phyloP scores from a whole-genome alignment of 2,113 vertebrate genomes.

The Puma concolor region DNA sequence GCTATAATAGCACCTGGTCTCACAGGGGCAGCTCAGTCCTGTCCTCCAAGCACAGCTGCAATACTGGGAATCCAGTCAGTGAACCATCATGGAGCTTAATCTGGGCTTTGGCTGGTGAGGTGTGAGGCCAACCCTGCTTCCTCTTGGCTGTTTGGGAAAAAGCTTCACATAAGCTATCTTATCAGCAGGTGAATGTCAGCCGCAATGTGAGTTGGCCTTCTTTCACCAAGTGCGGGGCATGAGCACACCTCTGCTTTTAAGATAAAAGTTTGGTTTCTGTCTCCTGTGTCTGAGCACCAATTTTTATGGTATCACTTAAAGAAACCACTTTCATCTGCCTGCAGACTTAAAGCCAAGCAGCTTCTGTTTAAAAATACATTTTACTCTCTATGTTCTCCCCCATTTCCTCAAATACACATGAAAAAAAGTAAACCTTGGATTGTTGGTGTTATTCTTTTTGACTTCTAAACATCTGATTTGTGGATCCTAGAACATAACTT shows the following conservation, averaged over 20 bases:
- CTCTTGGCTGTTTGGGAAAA: neutral
- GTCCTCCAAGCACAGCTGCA: neutral
- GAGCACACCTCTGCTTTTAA: neutral
- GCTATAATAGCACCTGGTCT: neutral
- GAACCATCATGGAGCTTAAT: neutral
- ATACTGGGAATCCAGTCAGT: neutral
- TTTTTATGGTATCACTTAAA: neutral
- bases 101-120: neutral
- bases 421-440: neutral
- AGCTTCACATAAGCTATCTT: neutral
- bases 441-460: neutral
- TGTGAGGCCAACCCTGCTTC: neutral
- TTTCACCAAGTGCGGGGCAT: neutral
- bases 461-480: neutral
- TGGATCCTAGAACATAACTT: neutral
- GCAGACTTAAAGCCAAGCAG: neutral
- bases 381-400: neutral
- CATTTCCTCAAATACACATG: neutral
- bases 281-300: neutral
- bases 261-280: neutral
- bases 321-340: neutral
- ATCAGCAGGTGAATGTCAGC: neutral
- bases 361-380: neutral
- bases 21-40: rapidly evolving
- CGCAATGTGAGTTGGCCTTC: neutral